Percentiles rank a stretch among this genome's conserved stretches.
These are phyloP conservation scores for Irena cyanogastra DNA, from an alignment of 2,113 vertebrate species.

Conservation along the genomic window DNA sequence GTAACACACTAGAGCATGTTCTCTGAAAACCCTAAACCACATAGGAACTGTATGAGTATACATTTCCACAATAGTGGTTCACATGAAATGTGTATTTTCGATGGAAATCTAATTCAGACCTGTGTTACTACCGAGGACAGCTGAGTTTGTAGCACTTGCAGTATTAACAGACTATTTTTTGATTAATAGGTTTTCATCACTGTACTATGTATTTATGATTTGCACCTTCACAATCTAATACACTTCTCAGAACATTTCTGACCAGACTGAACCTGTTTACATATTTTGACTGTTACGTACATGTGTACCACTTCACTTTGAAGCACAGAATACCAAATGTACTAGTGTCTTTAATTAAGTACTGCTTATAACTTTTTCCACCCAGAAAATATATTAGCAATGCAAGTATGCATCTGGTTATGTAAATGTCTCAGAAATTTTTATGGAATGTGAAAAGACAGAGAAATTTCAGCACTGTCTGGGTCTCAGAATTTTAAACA, in stretches of 20 bases:
- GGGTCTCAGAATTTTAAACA: background rate
- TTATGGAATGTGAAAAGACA: background rate
- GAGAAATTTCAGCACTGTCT: background rate
- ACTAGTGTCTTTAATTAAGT: background rate
- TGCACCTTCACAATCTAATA: background rate
- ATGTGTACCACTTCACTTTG: fast-evolving
- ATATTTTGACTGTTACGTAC: background rate
- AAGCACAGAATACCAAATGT: background rate
- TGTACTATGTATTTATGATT: background rate
- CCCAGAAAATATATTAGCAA: background rate
- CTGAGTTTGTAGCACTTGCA: background rate
- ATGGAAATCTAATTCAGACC: background rate
- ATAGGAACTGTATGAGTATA: background rate
- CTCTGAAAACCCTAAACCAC: constrained; percentile 15
- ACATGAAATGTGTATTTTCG: background rate
- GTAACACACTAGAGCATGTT: background rate
- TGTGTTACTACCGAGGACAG: background rate
- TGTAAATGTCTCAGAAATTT: background rate
- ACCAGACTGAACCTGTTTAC: background rate
- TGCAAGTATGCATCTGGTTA: background rate
- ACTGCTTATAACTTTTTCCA: background rate
- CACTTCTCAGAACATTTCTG: background rate
- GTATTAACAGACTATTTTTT: background rate
- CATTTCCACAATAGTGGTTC: background rate
- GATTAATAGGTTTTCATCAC: background rate